phyloP scores from a whole-genome alignment of 2,888 invertebrate genomes.

The Diaprepes abbreviatus region DNA sequence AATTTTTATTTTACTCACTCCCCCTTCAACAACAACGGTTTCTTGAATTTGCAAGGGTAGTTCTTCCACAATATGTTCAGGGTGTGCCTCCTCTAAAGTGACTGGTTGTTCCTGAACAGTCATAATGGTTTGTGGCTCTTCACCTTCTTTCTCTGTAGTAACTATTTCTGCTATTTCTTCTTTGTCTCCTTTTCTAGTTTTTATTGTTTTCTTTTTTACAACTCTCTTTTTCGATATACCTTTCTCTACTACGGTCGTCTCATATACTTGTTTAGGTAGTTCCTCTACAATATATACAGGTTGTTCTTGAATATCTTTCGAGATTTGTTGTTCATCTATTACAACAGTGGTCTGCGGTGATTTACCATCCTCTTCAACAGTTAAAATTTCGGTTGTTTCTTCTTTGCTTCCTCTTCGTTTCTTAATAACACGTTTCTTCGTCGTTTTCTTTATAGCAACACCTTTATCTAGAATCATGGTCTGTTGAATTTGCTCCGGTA shows the following conservation, averaged over 20 bases:
- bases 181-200: constrained; percentile 62
- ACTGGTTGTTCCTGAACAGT: constrained; percentile 61
- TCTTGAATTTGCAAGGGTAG: constrained; percentile 55
- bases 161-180: constrained; percentile 50
- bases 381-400: constrained; percentile 67
- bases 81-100: constrained; percentile 61
- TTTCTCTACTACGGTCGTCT: constrained; percentile 64
- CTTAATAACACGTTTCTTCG: constrained; percentile 66
- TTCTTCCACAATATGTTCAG: constrained; percentile 54
- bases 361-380: constrained; percentile 65
- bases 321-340: constrained; percentile 58
- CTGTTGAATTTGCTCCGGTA: constrained; percentile 63
- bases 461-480: constrained; percentile 55
- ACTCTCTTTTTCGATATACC: constrained; percentile 66
- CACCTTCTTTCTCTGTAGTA: constrained; percentile 64
- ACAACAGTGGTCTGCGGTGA: constrained; percentile 63
- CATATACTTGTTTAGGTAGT: constrained; percentile 38
- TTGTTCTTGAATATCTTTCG: constrained; percentile 58
- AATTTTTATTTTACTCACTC: constrained; percentile 57
- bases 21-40: constrained; percentile 59
- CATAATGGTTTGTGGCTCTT: constrained; percentile 61
- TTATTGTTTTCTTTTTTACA: constrained; percentile 64
- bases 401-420: constrained; percentile 65
- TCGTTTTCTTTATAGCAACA: constrained; percentile 55
- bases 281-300: constrained; percentile 54